Evolutionary conservation across 2,888 invertebrate genomes (phyloP).

Genomic region (Polymixis lichenea): DNA sequence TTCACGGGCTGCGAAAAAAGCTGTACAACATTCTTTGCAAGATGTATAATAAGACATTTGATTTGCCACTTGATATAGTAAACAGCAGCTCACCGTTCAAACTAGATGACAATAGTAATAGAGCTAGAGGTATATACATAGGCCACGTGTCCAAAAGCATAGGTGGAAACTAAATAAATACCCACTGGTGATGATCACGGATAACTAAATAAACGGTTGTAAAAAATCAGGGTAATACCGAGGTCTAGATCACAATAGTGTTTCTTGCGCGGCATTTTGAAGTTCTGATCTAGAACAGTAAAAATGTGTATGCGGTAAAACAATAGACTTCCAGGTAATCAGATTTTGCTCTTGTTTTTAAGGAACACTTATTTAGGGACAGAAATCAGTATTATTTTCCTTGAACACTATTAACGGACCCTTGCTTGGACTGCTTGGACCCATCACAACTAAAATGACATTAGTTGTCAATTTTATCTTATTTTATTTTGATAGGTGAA

Average conservation of each 20-base stretch:
- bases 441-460: constrained; percentile 6
- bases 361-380: background rate
- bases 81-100: too few relatives aligned
- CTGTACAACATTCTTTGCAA: background rate
- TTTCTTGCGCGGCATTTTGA: constrained; percentile 60
- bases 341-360: background rate
- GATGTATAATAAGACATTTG: background rate
- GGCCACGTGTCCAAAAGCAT: background rate
- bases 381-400: background rate
- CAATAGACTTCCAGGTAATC: too few relatives aligned
- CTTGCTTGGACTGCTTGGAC: too few relatives aligned
- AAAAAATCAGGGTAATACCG: constrained; percentile 64
- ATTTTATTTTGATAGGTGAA: too few relatives aligned
- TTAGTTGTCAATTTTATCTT: background rate
- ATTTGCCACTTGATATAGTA: background rate
- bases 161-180: background rate
- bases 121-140: background rate
- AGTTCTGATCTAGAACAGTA: background rate
- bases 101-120: background rate
- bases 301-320: background rate
- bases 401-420: background rate
- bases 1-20: background rate
- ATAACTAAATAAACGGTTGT: background rate
- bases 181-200: too few relatives aligned
- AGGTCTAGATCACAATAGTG: constrained; percentile 72